A percentile compares a stretch with the other conserved stretches of the same genome.
Evolutionary conservation across 2,888 invertebrate genomes (phyloP).

Genomic region (Baccha elongata): DNA sequence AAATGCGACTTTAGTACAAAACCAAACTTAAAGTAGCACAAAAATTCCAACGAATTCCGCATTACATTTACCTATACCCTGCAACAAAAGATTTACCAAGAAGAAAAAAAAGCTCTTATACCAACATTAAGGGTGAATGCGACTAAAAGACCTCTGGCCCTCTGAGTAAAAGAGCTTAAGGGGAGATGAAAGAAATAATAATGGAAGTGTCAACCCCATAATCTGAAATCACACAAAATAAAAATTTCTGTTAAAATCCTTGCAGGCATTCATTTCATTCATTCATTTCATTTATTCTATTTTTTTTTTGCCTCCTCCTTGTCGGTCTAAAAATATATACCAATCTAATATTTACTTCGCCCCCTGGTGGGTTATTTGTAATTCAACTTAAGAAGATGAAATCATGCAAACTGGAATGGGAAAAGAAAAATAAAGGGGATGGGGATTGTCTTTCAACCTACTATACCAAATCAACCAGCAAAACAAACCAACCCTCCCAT

Average conservation of each 20-base stretch:
- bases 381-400: constrained; percentile 71
- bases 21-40: constrained; percentile 53
- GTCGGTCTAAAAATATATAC: constrained; percentile 28
- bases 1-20: constrained; percentile 33
- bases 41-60: constrained; percentile 11
- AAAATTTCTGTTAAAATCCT: constrained; percentile 68
- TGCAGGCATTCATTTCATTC: constrained; percentile 63
- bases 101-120: constrained; percentile 6
- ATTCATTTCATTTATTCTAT: constrained; percentile 42
- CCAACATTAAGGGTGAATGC: constrained; percentile 45
- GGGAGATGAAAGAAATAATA: constrained; percentile 65
- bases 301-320: not conserved
- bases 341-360: constrained; percentile 66
- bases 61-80: constrained; percentile 29
- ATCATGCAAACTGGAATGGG: constrained; percentile 57
- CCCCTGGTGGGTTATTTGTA: constrained; percentile 70
- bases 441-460: constrained; percentile 7
- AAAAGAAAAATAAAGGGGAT: not conserved
- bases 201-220: constrained; percentile 73
- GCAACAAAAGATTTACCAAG: constrained; percentile 42
- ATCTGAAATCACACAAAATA: constrained; percentile 73
- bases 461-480: not conserved
- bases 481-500: not conserved
- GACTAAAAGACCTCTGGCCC: constrained; percentile 33
- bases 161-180: constrained; percentile 54